Evolutionary conservation across 2,797 vertebrate genomes (phyloP).

Genomic region (Acridotheres tristis): DNA sequence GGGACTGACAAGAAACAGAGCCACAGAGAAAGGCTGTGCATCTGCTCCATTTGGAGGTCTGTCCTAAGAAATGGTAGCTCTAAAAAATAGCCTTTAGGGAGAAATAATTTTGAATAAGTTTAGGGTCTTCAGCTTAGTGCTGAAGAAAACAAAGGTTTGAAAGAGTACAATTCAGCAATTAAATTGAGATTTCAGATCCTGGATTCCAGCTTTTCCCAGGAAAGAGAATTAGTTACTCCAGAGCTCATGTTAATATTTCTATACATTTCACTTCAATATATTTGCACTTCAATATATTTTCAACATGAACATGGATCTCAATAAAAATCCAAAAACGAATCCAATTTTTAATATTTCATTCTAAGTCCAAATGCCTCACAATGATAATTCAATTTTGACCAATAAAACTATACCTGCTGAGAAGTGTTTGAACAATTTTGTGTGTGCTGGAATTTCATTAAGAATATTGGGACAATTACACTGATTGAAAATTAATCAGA

Average conservation of each 20-base stretch:
- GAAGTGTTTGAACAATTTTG: not conserved
- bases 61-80: not conserved
- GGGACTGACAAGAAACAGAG: constrained; percentile 7
- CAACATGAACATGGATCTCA: not conserved
- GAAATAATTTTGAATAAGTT: not conserved
- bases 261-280: not conserved
- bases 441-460: not conserved
- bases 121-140: not conserved
- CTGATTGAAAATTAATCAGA: not conserved
- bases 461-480: not conserved
- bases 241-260: not conserved
- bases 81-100: not conserved
- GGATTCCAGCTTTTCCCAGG: not conserved
- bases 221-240: not conserved
- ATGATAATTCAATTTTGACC: not conserved
- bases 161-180: not conserved
- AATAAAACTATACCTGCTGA: not conserved
- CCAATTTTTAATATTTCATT: not conserved
- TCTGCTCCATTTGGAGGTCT: not conserved
- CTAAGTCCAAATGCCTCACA: not conserved
- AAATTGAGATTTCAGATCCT: not conserved
- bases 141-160: not conserved
- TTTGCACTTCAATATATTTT: not conserved
- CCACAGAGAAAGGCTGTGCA: not conserved
- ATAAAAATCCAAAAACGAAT: not conserved